Base-by-base conservation (phyloP, 2,888 invertebrate genomes). In the Phania funesta region DNA sequence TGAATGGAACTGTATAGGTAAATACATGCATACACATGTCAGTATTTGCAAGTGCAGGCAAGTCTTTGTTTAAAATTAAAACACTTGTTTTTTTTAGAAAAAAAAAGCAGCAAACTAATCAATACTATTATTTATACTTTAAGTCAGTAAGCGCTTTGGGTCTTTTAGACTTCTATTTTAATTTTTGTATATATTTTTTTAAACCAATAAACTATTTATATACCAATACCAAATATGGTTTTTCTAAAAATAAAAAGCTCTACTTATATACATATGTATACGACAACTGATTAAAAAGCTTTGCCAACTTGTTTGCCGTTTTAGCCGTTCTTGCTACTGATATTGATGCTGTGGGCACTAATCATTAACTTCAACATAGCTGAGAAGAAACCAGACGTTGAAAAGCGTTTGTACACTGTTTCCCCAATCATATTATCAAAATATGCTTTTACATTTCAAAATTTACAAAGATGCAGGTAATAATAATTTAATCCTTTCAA, bases 161-260 rank as follows among this genome's bases (percentile, higher is more conserved):
- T 32, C 32, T 48, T 54, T 65, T 60, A 24, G 29, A 22, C n/a
- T n/a, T n/a, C n/a, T n/a, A n/a, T 38, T 60, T 60, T 50, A 11
- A 11, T 3, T 46, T 24, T 56, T 32, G 58, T 44, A 29, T 58
- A 65, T 35, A 26, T 58, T 7, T 48, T 73, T 67, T 64, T 32
- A n/a, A n/a, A 71, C 26, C 24, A 50, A 67, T 64, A 76, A 76
- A 84, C 85, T 85, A 85, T 84, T 85, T 85, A 80, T 85, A 85
- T 80, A 83, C 77, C 74, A 67, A 79, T 70, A 77, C 80, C 82
- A 84, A 84, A 83, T 85, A 84, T 83, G 84, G 83, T 84, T 84
- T 85, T 83, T 82, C 85, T 85, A 85, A 85, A 85, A 85, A 85
- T 85, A 85, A 76, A 80, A 71, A 74, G 78, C 56, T 52, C 44